Evolutionary conservation across 2,888 invertebrate genomes (phyloP), one percentile per base, ranked within the genome.

Genomic region (Hedychridium roseum): DNA sequence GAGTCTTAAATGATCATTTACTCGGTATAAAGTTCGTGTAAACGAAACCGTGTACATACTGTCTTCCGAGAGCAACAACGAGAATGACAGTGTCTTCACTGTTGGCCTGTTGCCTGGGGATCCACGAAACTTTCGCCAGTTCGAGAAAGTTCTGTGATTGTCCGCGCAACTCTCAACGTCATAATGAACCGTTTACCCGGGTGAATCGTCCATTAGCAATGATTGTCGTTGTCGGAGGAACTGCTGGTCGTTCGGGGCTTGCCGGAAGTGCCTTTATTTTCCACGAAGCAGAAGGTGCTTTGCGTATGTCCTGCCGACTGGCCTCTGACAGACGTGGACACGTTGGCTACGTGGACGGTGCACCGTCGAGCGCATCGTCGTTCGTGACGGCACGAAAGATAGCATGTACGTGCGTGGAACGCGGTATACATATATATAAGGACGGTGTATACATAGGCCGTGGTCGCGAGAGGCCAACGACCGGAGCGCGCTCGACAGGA

Each of bases 401-500:
- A 5, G n/a, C 18, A 35, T 16, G 34, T 18, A 16, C 27, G 52
- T 23, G 28, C 30, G 30, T n/a, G n/a, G n/a, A n/a, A n/a, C 21
- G 32, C 27, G n/a, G 31, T 21, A 52, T 39, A 43, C 37, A 52
- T 50, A 48, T 55, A 52, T 54, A 47, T 55, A 52, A 58, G 54
- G 54, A 57, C 61, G 66, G 70, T 67, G 66, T 66, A 57, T 63
- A 54, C 50, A 57, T 45, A 57, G 54, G 60, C 50, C 53, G 59
- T 55, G 66, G 63, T 63, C 66, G 64, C 68, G 71, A n/a, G n/a
- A 64, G 77, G 76, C 62, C 74, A 76, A 78, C 72, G 76, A 78
- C 76, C 77, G 76, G 74, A 74, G 77, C 73, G 74, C 62, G 63
- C 70, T 71, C 74, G 70, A 73, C 68, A 64, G 67, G 48, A 38